Evolutionary conservation across 2,113 vertebrate species (phyloP).

Genomic region (Globicephala melas): DNA sequence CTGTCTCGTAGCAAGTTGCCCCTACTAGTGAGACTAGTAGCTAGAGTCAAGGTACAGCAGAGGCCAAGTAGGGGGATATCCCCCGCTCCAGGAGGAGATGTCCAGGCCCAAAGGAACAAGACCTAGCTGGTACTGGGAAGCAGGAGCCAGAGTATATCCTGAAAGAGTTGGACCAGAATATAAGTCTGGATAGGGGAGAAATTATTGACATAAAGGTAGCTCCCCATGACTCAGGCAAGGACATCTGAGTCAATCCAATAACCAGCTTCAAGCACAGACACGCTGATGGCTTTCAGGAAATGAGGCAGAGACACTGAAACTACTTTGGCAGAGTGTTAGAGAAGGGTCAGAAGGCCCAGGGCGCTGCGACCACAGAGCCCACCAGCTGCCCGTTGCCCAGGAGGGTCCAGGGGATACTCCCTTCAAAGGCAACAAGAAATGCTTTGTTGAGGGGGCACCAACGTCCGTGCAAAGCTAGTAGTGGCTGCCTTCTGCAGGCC

Average conservation of each 20-base stretch:
- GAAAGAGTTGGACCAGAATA: rapidly evolving
- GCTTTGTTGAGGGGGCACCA: too few species aligned
- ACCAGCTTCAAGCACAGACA: neutral
- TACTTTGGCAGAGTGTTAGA: neutral
- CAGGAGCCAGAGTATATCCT: neutral
- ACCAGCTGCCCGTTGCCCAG: neutral
- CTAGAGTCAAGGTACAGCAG: neutral
- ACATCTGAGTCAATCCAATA: neutral
- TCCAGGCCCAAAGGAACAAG: neutral
- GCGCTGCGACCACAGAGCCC: neutral
- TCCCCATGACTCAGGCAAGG: neutral
- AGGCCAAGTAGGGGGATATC: too few species aligned
- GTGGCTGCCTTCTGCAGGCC: neutral
- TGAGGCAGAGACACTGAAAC: neutral
- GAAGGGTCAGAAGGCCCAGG: neutral
- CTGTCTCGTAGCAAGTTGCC: neutral
- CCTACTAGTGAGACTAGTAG: neutral
- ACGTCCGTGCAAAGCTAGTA: rapidly evolving
- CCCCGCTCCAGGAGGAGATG: neutral
- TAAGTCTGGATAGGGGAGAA: neutral
- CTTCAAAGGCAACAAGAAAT: neutral
- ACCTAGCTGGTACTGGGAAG: neutral
- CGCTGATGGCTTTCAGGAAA: neutral
- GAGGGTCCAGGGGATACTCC: neutral
- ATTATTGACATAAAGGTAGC: neutral